A percentile compares a stretch with the other conserved stretches of the same genome.
These are phyloP conservation scores for Sciurus vulgaris DNA, from an alignment of 2,797 vertebrate genomes.

Conservation along the genomic window DNA sequence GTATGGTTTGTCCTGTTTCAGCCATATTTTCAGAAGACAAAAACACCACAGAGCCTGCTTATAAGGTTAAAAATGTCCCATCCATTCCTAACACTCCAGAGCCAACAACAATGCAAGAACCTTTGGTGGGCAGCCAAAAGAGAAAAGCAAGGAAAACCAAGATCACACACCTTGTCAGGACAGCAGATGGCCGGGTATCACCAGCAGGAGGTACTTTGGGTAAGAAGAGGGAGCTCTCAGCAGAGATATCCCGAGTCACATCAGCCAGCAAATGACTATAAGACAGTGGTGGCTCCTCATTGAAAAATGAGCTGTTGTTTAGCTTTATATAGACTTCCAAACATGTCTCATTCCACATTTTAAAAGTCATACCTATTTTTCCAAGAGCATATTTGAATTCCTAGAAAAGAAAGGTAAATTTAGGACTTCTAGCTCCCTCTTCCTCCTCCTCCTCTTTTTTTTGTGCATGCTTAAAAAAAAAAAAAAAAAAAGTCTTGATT, in stretches of 20 bases:
- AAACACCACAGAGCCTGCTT: slow-evolving; percentile 87
- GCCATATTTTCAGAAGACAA: slow-evolving; percentile 91
- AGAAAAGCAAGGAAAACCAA: slow-evolving; percentile 99
- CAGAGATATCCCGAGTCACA: not conserved
- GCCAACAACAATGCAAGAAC: slow-evolving; percentile 90
- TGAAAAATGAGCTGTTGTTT: not conserved
- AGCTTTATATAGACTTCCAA: not conserved
- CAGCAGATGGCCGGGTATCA: slow-evolving; percentile 95
- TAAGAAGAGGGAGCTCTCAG: slow-evolving; percentile 80
- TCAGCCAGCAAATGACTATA: not conserved
- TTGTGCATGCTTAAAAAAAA: not conserved
- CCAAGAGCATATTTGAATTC: slow-evolving; percentile 45
- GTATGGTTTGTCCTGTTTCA: slow-evolving; percentile 82
- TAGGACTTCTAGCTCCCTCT: not conserved
- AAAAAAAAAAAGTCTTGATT: slow-evolving; percentile 41
- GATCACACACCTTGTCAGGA: slow-evolving; percentile 98
- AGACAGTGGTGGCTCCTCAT: not conserved
- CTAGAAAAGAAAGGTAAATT: slow-evolving; percentile 60
- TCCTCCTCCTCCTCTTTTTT: not conserved
- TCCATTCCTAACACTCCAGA: slow-evolving; percentile 91
- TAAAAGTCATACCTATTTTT: slow-evolving; percentile 59
- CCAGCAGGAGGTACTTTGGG: slow-evolving; percentile 92
- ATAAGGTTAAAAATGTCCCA: slow-evolving; percentile 90
- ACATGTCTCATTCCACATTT: not conserved
- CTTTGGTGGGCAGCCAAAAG: slow-evolving; percentile 98